Percentiles rank a stretch among this genome's conserved stretches.
Conservation (phyloP, 2,113 vertebrate species). For the Epinephelus cyanopodus region DNA sequence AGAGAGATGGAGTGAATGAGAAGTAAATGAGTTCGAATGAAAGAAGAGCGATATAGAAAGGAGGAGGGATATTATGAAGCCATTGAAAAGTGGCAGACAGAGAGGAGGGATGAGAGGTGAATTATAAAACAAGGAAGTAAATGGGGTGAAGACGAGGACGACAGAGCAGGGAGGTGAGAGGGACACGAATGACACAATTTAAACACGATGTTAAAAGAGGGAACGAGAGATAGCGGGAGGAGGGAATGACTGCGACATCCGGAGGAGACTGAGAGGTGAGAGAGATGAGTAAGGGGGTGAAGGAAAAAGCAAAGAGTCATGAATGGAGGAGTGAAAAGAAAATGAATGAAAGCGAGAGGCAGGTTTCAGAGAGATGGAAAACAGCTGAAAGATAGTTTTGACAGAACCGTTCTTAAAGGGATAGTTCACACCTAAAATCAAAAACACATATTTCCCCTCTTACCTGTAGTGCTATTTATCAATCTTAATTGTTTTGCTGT, state of each 20-base stretch:
- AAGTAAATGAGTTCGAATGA: slow-evolving; percentile 69
- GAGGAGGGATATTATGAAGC: slow-evolving; percentile 68
- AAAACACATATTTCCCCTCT: too few species aligned
- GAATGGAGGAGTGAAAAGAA: not conserved
- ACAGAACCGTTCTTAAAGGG: not conserved
- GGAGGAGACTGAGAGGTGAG: slow-evolving; percentile 19
- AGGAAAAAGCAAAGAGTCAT: not conserved
- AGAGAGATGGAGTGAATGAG: slow-evolving; percentile 67
- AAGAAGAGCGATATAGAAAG: slow-evolving; percentile 46
- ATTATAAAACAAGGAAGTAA: slow-evolving; percentile 69
- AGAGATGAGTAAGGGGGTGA: slow-evolving; percentile 11
- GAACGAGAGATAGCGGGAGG: slow-evolving; percentile 16
- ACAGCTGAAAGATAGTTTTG: not conserved
- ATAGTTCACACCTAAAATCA: too few species aligned
- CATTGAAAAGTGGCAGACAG: slow-evolving; percentile 53
- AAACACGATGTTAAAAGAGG: slow-evolving; percentile 58
- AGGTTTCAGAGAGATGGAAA: not conserved
- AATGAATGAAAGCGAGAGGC: slow-evolving; percentile 2
- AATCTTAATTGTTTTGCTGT: too few species aligned
- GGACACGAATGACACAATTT: slow-evolving; percentile 54
- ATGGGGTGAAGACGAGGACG: slow-evolving; percentile 65
- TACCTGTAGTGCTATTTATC: too few species aligned
- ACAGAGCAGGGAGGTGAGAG: slow-evolving; percentile 42
- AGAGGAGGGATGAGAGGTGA: slow-evolving; percentile 61
- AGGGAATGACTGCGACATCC: slow-evolving; percentile 28